Evolutionary conservation across 2,888 invertebrate genomes (phyloP).

Genomic region (Drosophila buzzatii): DNA sequence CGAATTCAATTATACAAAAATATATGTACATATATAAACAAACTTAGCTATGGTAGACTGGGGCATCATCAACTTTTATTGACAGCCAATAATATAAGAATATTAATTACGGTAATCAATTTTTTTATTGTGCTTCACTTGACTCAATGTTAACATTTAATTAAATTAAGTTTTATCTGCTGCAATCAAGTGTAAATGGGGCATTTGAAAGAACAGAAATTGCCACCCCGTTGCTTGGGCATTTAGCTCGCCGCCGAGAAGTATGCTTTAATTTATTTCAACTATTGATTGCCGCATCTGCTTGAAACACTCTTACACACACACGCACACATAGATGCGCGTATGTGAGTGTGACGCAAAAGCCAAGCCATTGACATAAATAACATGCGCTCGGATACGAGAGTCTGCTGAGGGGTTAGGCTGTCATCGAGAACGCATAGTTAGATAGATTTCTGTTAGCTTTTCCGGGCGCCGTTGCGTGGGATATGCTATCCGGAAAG

Average conservation of each 20-base stretch:
- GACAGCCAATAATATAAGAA: slow-evolving; percentile 1
- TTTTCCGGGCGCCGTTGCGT: slow-evolving; percentile 48
- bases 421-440: slow-evolving; percentile 49
- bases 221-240: slow-evolving; percentile 56
- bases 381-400: slow-evolving; percentile 40
- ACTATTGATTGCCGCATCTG: slow-evolving; percentile 57
- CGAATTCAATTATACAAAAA: too few species aligned
- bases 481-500: slow-evolving; percentile 59
- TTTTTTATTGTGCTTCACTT: neutral
- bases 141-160: neutral
- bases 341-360: slow-evolving; percentile 38
- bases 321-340: neutral
- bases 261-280: slow-evolving; percentile 70
- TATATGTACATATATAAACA: neutral
- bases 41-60: neutral
- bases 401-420: neutral
- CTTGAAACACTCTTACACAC: slow-evolving; percentile 25
- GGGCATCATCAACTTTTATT: neutral
- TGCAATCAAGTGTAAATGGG: slow-evolving; percentile 22
- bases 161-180: neutral
- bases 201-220: slow-evolving; percentile 27
- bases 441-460: slow-evolving; percentile 28
- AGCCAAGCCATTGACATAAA: slow-evolving; percentile 70
- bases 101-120: neutral
- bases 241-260: slow-evolving; percentile 74